Evolutionary conservation across 2,113 vertebrate genomes (phyloP).

Genomic region (Colaptes auratus): DNA sequence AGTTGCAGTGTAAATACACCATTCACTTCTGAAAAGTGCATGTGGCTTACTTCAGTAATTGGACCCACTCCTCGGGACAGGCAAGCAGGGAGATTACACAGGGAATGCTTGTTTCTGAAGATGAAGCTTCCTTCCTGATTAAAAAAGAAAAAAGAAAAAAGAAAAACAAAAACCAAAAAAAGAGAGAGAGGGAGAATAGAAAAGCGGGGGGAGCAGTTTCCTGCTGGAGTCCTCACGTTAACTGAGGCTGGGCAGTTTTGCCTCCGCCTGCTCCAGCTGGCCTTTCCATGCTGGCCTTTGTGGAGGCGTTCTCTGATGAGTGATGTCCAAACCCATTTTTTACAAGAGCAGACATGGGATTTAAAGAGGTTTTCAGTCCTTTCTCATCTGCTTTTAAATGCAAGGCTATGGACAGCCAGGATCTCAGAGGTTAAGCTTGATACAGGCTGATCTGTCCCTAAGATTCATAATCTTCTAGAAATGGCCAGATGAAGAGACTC

Average conservation of each 20-base stretch:
- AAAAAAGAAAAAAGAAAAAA: neutral
- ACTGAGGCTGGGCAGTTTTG: neutral
- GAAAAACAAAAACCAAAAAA: too few species aligned
- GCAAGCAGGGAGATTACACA: slow-evolving; percentile 10
- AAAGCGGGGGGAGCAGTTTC: neutral
- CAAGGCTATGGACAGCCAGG: neutral
- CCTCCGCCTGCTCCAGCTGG: neutral
- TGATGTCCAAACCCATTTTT: neutral
- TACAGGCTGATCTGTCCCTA: neutral
- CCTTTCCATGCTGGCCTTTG: neutral
- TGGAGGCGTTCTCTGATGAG: neutral
- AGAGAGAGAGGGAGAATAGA: neutral
- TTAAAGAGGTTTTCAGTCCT: slow-evolving; percentile 1
- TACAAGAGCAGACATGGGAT: slow-evolving; percentile 8
- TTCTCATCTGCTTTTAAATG: slow-evolving; percentile 18
- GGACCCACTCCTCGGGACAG: neutral
- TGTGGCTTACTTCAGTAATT: slow-evolving; percentile 2
- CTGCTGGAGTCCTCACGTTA: neutral
- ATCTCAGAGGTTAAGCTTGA: neutral
- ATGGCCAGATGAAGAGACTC: neutral
- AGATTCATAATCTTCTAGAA: neutral
- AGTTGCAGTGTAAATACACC: neutral
- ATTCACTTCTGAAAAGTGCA: neutral
- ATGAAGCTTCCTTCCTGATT: slow-evolving; percentile 52
- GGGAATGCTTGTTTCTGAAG: slow-evolving; percentile 36